Conservation (phyloP, 2,797 vertebrate genomes). For the Pantherophis alleghaniensis region DNA sequence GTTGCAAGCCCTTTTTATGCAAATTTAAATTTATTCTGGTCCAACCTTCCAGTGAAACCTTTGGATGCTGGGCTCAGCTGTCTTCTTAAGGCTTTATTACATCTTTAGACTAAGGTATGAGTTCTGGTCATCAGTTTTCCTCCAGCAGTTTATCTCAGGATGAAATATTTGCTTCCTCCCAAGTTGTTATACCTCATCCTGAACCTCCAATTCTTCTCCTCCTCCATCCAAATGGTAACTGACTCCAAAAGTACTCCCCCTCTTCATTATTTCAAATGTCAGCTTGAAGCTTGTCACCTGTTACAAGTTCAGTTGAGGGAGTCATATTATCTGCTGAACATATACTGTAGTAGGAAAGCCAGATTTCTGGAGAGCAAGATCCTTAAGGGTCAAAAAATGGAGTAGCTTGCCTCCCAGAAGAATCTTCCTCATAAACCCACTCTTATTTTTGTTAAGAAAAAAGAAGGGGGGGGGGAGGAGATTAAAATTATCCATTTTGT, state of each 20-base stretch:
- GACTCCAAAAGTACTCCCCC: neutral
- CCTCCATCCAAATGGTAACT: neutral
- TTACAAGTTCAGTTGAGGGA: neutral
- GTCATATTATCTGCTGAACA: neutral
- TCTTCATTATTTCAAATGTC: neutral
- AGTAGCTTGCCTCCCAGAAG: neutral
- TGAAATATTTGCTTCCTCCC: neutral
- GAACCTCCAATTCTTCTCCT: neutral
- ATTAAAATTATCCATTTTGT: neutral
- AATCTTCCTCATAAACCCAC: neutral
- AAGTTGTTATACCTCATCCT: neutral
- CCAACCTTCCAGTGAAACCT: neutral
- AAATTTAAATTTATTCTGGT: neutral
- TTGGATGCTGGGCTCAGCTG: neutral
- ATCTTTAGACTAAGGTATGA: neutral
- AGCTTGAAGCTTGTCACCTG: neutral
- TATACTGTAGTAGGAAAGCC: neutral
- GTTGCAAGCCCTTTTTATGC: neutral
- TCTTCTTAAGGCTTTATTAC: neutral
- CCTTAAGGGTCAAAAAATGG: neutral
- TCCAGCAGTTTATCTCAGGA: neutral
- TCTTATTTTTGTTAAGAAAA: neutral
- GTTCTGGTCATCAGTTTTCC: neutral
- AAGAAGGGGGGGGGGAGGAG: neutral
- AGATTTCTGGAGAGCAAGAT: neutral